These are phyloP conservation scores for Scortum barcoo DNA, from an alignment of 2,113 vertebrate species.

Conservation along the genomic window DNA sequence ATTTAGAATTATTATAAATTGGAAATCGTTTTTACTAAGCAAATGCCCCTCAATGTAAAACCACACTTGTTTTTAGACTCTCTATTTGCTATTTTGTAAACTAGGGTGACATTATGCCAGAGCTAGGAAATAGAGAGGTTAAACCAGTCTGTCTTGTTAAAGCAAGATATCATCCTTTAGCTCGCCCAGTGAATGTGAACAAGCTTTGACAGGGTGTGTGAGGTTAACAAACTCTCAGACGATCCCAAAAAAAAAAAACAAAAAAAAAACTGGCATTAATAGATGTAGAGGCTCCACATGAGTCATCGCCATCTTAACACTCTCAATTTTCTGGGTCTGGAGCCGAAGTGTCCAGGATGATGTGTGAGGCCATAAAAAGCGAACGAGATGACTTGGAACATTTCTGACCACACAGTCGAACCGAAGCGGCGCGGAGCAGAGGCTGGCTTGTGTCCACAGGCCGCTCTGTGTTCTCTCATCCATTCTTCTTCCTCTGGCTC, in stretches of 20 bases:
- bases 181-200: constrained; percentile 10
- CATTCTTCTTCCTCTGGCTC: constrained; percentile 23
- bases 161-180: constrained; percentile 7
- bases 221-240: constrained; percentile 42
- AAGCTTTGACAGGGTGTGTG: constrained; percentile 35
- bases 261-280: constrained; percentile 19
- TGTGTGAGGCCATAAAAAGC: constrained; percentile 67
- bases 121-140: not conserved
- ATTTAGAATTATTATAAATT: not conserved
- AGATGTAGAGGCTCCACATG: constrained; percentile 42
- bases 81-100: not conserved
- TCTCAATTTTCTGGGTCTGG: constrained; percentile 51
- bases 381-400: constrained; percentile 46
- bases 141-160: constrained; percentile 12
- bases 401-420: constrained; percentile 57
- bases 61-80: not conserved
- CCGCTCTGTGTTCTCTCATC: not conserved
- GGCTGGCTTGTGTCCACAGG: constrained; percentile 45
- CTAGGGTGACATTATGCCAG: not conserved
- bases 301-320: constrained; percentile 54
- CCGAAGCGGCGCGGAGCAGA: not conserved
- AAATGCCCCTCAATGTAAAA: not conserved
- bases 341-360: constrained; percentile 48
- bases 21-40: not conserved
- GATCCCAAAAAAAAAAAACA: constrained; percentile 6